These are phyloP conservation scores for Colaptes auratus DNA, from an alignment of 2,113 vertebrate species.

Conservation along the genomic window DNA sequence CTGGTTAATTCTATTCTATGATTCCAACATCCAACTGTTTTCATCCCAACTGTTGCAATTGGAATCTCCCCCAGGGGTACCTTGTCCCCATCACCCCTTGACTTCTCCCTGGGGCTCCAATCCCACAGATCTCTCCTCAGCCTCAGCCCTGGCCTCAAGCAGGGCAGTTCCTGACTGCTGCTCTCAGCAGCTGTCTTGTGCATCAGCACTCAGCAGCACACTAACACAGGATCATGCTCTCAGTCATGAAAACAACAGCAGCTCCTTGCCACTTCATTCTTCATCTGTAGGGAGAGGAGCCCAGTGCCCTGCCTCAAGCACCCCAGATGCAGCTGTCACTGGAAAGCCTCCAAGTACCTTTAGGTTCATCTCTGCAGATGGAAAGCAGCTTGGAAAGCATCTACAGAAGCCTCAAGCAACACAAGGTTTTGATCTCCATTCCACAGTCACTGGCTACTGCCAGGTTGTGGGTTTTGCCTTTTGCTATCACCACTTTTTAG, in stretches of 20 bases:
- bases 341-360: background rate
- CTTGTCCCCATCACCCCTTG: too few species aligned
- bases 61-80: too few species aligned
- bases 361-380: background rate
- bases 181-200: background rate
- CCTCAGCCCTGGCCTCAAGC: background rate
- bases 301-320: background rate
- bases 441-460: background rate
- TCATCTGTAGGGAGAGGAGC: background rate
- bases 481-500: background rate
- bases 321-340: accelerated
- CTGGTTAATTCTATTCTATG: too few species aligned
- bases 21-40: too few species aligned
- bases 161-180: background rate
- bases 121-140: background rate
- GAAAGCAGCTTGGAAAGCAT: background rate
- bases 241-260: background rate
- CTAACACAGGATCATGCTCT: background rate
- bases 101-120: too few species aligned
- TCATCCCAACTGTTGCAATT: too few species aligned
- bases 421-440: background rate
- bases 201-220: background rate
- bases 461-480: background rate
- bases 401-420: background rate
- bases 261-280: background rate